phyloP scores from a whole-genome alignment of 2,113 vertebrate genomes.

The Antechinus stuartii region DNA sequence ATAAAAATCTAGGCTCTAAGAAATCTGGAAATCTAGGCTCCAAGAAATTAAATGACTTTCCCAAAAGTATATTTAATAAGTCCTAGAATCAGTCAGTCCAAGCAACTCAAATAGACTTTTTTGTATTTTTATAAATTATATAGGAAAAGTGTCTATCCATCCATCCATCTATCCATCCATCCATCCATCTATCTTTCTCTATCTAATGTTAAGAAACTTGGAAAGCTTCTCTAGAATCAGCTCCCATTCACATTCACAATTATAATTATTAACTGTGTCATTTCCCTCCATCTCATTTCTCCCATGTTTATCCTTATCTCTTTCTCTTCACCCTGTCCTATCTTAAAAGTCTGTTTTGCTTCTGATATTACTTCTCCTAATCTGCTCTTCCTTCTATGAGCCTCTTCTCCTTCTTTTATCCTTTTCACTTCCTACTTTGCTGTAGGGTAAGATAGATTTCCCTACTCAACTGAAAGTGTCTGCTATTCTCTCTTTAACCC shows the following conservation, averaged over 20 bases:
- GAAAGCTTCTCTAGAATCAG: background rate
- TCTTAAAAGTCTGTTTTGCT: background rate
- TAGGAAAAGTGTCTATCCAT: background rate
- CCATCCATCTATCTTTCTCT: too few relatives aligned
- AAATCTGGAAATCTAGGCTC: background rate
- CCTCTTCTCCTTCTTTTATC: background rate
- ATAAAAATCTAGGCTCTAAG: background rate
- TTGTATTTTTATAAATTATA: background rate
- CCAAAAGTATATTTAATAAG: background rate
- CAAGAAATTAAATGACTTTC: background rate
- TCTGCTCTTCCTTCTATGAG: background rate
- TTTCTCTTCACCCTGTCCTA: background rate
- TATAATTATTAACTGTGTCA: background rate
- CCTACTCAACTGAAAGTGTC: background rate
- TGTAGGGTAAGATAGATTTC: background rate
- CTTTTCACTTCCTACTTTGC: background rate
- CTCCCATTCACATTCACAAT: background rate
- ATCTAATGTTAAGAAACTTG: background rate
- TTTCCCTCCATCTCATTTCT: background rate
- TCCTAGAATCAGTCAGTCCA: background rate
- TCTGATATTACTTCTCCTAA: background rate
- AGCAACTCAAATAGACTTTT: background rate
- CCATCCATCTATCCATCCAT: too few relatives aligned
- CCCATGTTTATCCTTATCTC: background rate
- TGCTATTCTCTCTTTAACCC: background rate